These are phyloP conservation scores for Deroplatys truncata DNA, from an alignment of 2,888 invertebrate species.

Conservation along the genomic window DNA sequence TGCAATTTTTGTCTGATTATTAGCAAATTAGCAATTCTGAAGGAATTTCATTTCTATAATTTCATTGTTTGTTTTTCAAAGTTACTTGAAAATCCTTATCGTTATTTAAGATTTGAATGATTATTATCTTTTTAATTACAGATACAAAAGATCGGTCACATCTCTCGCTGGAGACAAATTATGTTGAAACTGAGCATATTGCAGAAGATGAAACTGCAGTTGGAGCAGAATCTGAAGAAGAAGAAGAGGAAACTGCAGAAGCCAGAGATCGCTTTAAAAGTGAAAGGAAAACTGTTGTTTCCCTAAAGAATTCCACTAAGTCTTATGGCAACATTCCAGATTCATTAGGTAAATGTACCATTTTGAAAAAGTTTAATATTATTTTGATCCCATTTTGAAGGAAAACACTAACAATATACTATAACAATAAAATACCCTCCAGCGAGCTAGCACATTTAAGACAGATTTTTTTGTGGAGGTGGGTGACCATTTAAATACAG, in stretches of 20 bases:
- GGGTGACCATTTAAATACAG: no score
- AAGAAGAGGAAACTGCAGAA: conserved; percentile 31
- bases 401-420: no score
- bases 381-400: no score
- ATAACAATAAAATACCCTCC: no score
- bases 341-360: conserved; percentile 19
- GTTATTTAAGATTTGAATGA: not conserved
- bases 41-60: no score
- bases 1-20: no score
- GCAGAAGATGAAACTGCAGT: conserved; percentile 1
- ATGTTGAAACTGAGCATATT: not conserved
- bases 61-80: no score
- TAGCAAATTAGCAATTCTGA: no score
- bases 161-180: not conserved
- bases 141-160: not conserved
- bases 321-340: conserved; percentile 28
- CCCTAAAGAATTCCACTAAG: conserved; percentile 17
- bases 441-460: no score
- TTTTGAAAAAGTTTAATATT: not conserved
- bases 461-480: no score
- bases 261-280: conserved; percentile 34
- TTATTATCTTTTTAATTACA: not conserved
- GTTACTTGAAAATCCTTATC: no score
- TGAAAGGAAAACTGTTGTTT: conserved; percentile 32
- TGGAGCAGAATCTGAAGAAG: conserved; percentile 29